Evolutionary conservation across 2,888 invertebrate species (phyloP).

Genomic region (Eurytoma californica): DNA sequence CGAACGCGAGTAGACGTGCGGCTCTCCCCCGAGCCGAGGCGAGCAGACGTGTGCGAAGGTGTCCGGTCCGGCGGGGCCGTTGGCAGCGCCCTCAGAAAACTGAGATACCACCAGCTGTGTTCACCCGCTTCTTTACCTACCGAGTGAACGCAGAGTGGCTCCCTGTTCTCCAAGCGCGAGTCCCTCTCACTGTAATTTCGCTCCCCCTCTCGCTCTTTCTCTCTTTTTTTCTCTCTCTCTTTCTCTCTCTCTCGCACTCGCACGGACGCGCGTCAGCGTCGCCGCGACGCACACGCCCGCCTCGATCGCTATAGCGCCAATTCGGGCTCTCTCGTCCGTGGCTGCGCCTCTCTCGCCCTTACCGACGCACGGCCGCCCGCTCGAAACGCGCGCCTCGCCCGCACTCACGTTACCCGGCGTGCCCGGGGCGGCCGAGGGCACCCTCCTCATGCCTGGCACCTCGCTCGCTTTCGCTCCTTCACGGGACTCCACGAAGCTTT

Average conservation of each 20-base stretch:
- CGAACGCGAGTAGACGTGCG: no score
- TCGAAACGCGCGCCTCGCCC: conserved; percentile 21
- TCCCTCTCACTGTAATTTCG: not conserved
- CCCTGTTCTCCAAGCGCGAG: conserved; percentile 85
- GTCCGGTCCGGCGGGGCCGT: conserved; percentile 44
- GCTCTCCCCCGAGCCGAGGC: no score
- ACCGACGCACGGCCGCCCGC: conserved; percentile 37
- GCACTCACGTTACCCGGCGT: conserved; percentile 9
- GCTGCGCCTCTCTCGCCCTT: conserved; percentile 26
- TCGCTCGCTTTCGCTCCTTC: conserved; percentile 27
- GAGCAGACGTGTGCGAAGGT: no score
- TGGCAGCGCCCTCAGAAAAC: conserved; percentile 77
- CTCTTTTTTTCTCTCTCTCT: conserved; percentile 1
- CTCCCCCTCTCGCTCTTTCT: not conserved
- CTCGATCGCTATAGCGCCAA: not conserved
- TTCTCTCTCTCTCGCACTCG: conserved; percentile 4
- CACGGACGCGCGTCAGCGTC: not conserved
- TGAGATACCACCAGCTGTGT: conserved; percentile 99
- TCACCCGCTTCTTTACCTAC: conserved; percentile 85
- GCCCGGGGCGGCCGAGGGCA: no score
- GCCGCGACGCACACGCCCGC: not conserved
- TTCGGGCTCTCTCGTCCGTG: no score
- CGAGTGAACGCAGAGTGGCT: conserved; percentile 98
- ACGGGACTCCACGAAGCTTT: conserved; percentile 40
- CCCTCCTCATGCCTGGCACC: not conserved